Percentiles rank a stretch among this genome's conserved stretches.
Conservation (phyloP, 2,113 vertebrate genomes). For the Abramis brama region DNA sequence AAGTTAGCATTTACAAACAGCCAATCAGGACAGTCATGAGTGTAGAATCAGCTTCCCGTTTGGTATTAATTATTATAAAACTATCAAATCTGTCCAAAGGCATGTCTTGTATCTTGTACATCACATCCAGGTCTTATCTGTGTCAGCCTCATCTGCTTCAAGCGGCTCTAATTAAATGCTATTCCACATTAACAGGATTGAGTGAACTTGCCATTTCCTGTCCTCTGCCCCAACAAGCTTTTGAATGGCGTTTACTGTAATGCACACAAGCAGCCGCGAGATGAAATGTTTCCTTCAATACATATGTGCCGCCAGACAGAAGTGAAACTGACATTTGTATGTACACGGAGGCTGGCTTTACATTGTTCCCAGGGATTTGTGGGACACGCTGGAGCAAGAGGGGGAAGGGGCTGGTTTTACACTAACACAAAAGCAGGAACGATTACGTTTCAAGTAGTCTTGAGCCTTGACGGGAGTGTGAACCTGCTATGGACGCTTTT, state of each 20-base stretch:
- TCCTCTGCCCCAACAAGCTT: slow-evolving; percentile 59
- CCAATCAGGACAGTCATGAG: slow-evolving; percentile 5
- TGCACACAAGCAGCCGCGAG: slow-evolving; percentile 69
- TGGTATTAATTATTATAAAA: neutral
- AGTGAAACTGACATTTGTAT: slow-evolving; percentile 68
- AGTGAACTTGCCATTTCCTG: slow-evolving; percentile 65
- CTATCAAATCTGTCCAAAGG: neutral
- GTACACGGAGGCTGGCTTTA: slow-evolving; percentile 54
- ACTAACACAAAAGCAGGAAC: slow-evolving; percentile 1
- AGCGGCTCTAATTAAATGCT: slow-evolving; percentile 79
- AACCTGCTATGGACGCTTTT: neutral
- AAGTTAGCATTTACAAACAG: neutral
- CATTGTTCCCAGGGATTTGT: slow-evolving; percentile 65
- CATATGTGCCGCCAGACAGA: slow-evolving; percentile 61
- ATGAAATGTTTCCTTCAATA: slow-evolving; percentile 65
- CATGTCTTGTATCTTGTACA: neutral
- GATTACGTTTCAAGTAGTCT: neutral
- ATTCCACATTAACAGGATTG: slow-evolving; percentile 82
- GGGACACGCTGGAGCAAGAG: slow-evolving; percentile 58
- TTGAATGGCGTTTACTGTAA: slow-evolving; percentile 76
- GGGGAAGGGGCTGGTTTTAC: neutral
- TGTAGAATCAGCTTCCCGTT: neutral
- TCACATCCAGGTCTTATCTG: neutral
- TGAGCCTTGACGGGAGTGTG: neutral
- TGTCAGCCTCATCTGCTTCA: slow-evolving; percentile 45